Evolutionary conservation across 2,888 invertebrate genomes (phyloP).

Genomic region (Ectobius pallidus): DNA sequence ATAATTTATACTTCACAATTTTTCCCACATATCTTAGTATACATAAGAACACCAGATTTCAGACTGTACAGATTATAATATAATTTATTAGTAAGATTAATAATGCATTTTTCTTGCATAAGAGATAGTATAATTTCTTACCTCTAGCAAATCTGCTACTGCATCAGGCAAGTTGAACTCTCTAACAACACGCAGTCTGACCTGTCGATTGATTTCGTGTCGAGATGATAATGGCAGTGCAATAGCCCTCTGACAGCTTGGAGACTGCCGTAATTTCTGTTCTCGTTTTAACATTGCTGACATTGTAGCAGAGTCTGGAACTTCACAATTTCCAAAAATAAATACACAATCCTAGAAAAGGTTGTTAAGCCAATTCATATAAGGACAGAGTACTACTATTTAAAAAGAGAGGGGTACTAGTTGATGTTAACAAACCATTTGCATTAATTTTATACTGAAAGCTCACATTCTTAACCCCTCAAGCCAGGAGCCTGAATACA

Average conservation of each 20-base stretch:
- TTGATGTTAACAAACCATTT: not conserved
- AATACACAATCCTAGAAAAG: not conserved
- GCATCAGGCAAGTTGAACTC: constrained; percentile 94
- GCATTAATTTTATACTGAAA: not conserved
- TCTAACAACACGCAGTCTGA: constrained; percentile 87
- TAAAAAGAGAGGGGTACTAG: too few species aligned
- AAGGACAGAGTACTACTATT: too few species aligned
- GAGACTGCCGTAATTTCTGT: constrained; percentile 78
- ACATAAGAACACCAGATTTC: too few species aligned
- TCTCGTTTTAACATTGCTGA: constrained; percentile 83
- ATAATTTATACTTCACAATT: too few species aligned
- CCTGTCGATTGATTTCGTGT: constrained; percentile 75
- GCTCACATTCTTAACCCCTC: too few species aligned
- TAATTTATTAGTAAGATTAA: too few species aligned
- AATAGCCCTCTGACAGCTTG: constrained; percentile 80
- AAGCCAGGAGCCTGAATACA: too few species aligned
- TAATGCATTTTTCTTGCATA: too few species aligned
- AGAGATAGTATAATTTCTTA: too few species aligned
- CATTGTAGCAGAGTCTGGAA: constrained; percentile 78
- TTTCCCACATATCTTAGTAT: too few species aligned
- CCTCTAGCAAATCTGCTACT: constrained; percentile 77
- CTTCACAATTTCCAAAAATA: constrained; percentile 52
- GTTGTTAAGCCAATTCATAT: too few species aligned
- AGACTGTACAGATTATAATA: too few species aligned
- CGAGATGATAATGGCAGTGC: constrained; percentile 76